Percentiles rank a stretch among this genome's conserved stretches.
These are phyloP conservation scores for Thamnophis sirtalis DNA, from an alignment of 2,113 vertebrate species.

Conservation along the genomic window DNA sequence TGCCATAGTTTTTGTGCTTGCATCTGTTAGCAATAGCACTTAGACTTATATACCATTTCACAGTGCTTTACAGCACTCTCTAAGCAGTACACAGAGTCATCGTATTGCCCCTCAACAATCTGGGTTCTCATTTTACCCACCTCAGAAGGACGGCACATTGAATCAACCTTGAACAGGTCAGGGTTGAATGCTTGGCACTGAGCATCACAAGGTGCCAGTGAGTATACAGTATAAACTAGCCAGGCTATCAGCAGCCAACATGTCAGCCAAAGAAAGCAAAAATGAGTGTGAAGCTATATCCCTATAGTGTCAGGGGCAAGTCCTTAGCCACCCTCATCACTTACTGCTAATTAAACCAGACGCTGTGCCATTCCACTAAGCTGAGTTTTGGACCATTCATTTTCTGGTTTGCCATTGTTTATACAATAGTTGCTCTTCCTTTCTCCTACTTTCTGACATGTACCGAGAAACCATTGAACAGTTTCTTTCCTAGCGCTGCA, in stretches of 20 bases:
- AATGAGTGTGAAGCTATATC: slow-evolving; percentile 50
- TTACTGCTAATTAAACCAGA: slow-evolving; percentile 49
- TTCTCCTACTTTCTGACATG: neutral
- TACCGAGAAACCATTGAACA: neutral
- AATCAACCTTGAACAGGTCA: neutral
- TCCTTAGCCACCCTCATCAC: slow-evolving; percentile 45
- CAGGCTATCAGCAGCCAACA: slow-evolving; percentile 38
- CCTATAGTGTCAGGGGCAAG: slow-evolving; percentile 48
- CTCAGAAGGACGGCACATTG: neutral
- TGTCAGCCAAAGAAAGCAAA: slow-evolving; percentile 49
- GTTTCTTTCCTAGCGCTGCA: neutral
- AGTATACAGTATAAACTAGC: slow-evolving; percentile 41
- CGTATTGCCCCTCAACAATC: neutral
- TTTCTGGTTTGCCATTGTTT: neutral
- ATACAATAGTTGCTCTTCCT: accelerated
- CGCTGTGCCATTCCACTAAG: slow-evolving; percentile 12
- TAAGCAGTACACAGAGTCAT: neutral
- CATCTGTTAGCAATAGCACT: slow-evolving; percentile 39
- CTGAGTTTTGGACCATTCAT: slow-evolving; percentile 9
- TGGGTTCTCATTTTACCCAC: neutral
- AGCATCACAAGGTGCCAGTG: slow-evolving; percentile 52
- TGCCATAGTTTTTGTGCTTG: slow-evolving; percentile 45
- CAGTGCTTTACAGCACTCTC: neutral
- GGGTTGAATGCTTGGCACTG: neutral
- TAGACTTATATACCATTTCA: neutral